These are phyloP conservation scores for Ctenicera cuprea DNA, from an alignment of 2,888 invertebrate species.

Conservation along the genomic window DNA sequence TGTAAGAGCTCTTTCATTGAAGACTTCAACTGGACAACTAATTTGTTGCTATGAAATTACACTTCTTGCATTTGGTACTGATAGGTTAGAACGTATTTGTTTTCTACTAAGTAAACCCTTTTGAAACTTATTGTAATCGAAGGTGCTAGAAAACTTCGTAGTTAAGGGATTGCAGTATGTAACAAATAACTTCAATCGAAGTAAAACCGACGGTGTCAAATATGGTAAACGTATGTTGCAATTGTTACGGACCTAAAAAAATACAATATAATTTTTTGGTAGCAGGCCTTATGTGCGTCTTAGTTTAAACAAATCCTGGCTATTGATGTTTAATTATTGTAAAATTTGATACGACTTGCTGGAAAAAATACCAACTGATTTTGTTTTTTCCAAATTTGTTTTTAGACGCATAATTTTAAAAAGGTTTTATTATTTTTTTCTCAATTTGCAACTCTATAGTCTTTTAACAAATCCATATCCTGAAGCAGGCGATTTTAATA, in stretches of 20 bases:
- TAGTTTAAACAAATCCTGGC: constrained; percentile 15
- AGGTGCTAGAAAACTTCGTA: constrained; percentile 41
- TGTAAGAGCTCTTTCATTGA: not conserved
- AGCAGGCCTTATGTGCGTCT: constrained; percentile 15
- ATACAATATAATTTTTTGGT: constrained; percentile 47
- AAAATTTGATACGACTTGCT: not conserved
- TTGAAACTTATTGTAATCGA: constrained; percentile 32
- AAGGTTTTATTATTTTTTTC: too few relatives aligned
- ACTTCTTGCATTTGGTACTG: constrained; percentile 19
- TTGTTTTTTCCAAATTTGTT: not conserved
- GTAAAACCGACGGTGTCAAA: constrained; percentile 27
- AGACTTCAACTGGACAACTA: not conserved
- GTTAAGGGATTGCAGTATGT: constrained; percentile 35
- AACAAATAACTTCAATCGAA: constrained; percentile 25
- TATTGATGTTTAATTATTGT: constrained; percentile 12
- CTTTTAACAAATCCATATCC: too few relatives aligned
- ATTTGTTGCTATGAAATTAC: not conserved
- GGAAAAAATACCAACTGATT: not conserved
- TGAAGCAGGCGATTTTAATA: too few relatives aligned
- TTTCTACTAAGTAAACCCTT: constrained; percentile 12
- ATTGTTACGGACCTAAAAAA: constrained; percentile 56
- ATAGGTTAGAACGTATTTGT: not conserved
- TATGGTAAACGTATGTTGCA: constrained; percentile 33
- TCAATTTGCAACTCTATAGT: too few relatives aligned
- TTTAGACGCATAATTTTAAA: too few relatives aligned